Conservation (phyloP, 64 coral and sea anemone genomes). For the Platygyra sinensis region DNA sequence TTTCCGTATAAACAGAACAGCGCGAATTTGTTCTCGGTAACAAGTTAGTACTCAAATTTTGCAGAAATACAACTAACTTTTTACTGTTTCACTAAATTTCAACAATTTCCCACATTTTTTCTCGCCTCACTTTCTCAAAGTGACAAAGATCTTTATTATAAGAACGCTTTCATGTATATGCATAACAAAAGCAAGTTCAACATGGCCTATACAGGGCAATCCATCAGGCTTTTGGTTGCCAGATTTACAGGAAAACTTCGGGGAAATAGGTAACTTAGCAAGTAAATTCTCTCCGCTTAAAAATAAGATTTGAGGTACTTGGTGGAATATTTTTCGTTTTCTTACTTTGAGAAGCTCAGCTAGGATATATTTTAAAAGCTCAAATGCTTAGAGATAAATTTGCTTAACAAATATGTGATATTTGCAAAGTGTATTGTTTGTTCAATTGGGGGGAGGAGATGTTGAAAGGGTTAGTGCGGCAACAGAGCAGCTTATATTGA, state of each 20-base stretch:
- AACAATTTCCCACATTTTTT: background rate
- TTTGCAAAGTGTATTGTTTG: slow-evolving; percentile 73
- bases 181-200: slow-evolving; percentile 56
- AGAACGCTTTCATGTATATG: slow-evolving; percentile 39
- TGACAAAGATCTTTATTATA: slow-evolving; percentile 51
- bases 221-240: background rate
- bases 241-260: background rate
- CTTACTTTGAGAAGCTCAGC: background rate
- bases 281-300: background rate
- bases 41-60: too few species aligned
- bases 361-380: slow-evolving; percentile 20
- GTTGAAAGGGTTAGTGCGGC: slow-evolving; percentile 44
- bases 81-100: background rate
- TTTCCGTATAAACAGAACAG: background rate
- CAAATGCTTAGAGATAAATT: slow-evolving; percentile 30
- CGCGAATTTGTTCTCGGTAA: too few species aligned
- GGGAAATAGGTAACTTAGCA: background rate
- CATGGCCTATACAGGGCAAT: background rate
- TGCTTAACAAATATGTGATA: slow-evolving; percentile 67
- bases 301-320: background rate
- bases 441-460: slow-evolving; percentile 70
- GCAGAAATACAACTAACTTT: too few species aligned
- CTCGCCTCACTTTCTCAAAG: background rate
- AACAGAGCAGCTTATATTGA: slow-evolving; percentile 40
- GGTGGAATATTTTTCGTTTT: background rate